A percentile compares a stretch with the other conserved stretches of the same genome.
Conservation (phyloP, 2,797 vertebrate genomes). For the Helarctos malayanus region DNA sequence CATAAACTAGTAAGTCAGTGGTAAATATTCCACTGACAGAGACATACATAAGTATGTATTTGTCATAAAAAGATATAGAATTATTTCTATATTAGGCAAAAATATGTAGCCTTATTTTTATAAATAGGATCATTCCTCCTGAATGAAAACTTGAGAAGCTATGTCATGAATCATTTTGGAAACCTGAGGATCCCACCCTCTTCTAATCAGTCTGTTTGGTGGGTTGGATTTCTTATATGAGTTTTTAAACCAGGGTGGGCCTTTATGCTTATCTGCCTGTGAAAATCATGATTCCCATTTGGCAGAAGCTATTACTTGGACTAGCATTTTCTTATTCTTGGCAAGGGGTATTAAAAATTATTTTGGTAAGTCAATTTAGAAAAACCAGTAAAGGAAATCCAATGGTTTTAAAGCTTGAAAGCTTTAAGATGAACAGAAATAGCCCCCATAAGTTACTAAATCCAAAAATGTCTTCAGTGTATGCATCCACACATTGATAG, state of each 20-base stretch:
- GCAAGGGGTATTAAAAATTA: not conserved
- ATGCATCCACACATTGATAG: not conserved
- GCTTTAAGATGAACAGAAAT: not conserved
- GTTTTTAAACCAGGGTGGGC: not conserved
- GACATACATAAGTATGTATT: not conserved
- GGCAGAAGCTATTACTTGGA: not conserved
- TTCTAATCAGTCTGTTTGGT: not conserved
- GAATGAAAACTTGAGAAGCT: not conserved
- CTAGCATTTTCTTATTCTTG: not conserved
- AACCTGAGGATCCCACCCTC: not conserved
- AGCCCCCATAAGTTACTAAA: not conserved
- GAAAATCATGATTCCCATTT: not conserved
- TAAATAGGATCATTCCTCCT: not conserved
- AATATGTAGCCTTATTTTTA: not conserved
- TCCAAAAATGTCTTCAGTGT: not conserved
- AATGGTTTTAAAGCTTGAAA: not conserved
- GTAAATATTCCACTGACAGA: not conserved
- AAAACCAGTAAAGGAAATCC: conserved; percentile 31
- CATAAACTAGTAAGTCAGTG: not conserved
- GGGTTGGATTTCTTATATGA: not conserved
- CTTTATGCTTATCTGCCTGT: not conserved
- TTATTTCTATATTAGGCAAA: not conserved
- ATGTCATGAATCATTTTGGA: not conserved
- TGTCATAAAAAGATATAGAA: not conserved
- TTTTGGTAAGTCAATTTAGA: not conserved